Conservation (phyloP, 1,140 invertebrate genomes). For the Pseudomyrmex pallidus region DNA sequence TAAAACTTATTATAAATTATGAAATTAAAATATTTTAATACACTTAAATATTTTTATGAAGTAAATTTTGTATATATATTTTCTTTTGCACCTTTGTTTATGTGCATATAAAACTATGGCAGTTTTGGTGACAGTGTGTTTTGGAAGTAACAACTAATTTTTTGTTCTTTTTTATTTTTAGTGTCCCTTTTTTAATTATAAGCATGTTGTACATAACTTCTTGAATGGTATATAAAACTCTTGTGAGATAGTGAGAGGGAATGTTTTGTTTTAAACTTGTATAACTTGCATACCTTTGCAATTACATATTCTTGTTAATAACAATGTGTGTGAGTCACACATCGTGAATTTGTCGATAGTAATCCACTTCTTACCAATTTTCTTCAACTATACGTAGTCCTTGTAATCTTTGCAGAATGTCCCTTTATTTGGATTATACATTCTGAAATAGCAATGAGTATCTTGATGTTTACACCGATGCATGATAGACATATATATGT, state of each 20-base stretch:
- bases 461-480: conserved; percentile 19
- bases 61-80: too few species aligned
- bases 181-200: neutral
- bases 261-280: neutral
- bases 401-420: conserved; percentile 43
- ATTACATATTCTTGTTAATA: conserved; percentile 21
- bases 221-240: conserved; percentile 37
- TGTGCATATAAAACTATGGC: too few species aligned
- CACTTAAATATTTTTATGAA: too few species aligned
- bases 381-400: conserved; percentile 35
- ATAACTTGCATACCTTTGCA: neutral
- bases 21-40: too few species aligned
- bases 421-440: conserved; percentile 36
- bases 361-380: neutral
- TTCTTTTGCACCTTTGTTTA: too few species aligned
- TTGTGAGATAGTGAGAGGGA: neutral
- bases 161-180: neutral
- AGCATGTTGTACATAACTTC: neutral
- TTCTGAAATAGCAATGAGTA: conserved; percentile 34
- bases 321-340: neutral
- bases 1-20: too few species aligned
- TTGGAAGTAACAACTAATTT: too few species aligned
- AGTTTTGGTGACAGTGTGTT: too few species aligned
- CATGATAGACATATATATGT: conserved; percentile 5
- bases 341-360: too few species aligned